Evolutionary conservation across 2,113 vertebrate species (phyloP).

Genomic region (Myiagra hebetior): DNA sequence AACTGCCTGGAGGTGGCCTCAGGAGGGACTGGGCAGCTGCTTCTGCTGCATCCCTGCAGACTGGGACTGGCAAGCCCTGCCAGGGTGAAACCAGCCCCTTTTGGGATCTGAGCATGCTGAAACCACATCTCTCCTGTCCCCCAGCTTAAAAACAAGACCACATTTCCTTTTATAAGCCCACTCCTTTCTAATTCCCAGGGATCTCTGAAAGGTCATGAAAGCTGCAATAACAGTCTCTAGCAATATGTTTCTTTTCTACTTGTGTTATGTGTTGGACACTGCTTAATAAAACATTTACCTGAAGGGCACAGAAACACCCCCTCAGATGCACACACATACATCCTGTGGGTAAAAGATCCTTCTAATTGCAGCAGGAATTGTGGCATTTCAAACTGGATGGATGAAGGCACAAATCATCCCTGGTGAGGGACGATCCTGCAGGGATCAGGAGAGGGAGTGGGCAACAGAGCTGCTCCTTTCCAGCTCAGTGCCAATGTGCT

Average conservation of each 20-base stretch:
- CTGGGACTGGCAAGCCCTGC: not conserved
- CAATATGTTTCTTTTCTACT: not conserved
- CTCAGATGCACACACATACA: not conserved
- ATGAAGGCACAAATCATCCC: not conserved
- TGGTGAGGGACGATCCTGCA: accelerated
- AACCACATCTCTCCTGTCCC: not conserved
- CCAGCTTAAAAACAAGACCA: not conserved
- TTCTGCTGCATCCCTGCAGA: not conserved
- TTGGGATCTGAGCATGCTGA: not conserved
- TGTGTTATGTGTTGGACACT: not conserved
- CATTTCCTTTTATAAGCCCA: not conserved
- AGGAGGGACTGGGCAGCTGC: not conserved
- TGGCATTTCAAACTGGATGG: conserved; percentile 18
- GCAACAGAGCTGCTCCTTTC: not conserved
- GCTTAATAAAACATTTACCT: conserved; percentile 35
- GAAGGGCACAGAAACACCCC: not conserved
- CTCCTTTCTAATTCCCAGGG: not conserved
- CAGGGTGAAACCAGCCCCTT: not conserved
- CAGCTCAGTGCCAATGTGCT: not conserved
- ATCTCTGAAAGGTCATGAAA: not conserved
- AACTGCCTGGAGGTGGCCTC: not conserved
- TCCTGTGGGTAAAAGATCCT: not conserved
- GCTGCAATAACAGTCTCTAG: not conserved
- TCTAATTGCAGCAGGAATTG: conserved; percentile 14
- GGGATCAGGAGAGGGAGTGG: not conserved